Base-by-base conservation (phyloP, 2,113 vertebrate species). In the Xenus cinereus region DNA sequence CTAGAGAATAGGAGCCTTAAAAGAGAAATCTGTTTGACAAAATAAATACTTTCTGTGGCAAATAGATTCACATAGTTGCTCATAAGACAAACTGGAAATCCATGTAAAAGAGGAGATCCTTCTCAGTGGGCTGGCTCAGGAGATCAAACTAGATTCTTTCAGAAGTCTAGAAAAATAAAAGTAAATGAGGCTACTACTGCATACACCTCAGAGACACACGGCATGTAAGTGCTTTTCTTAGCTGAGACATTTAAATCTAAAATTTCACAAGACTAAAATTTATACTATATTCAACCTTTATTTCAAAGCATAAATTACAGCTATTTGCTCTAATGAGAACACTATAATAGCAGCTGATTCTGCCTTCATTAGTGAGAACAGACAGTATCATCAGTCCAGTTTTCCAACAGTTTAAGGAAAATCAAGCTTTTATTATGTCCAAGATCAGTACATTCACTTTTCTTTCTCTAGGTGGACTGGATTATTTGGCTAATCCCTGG, bases 61-160 rank as follows among this genome's bases (percentile, higher is more conserved):
- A 48, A 85, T 8, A 56, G 16, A 32, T 56, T 4, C 22, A 33
- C 12, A 5, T 28, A 13, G 12, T 79, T 85, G 24, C 2, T 82
- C 22, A 28, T n/a, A 51, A 71, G 12, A 7, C 0, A 0, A 73
- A 79, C 8, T 48, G 22, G 14, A 66, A 11, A 50, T 68, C 33
- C 14, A 13, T 0, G 0, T 46, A 14, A 56, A 26, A 73, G 10
- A 4, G 21, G 8, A 93, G 89, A 48, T 41, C 2, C 10, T 81
- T 68, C 57, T 77, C 14, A 69, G 7, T 17, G 6, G 12, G 3
- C 15, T 83, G 23, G 5, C 6, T 59, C 8, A 45, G 45, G 30
- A 77, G 8, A 73, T 12, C 33, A 62, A 51, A 88, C 8, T 13
- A 43, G 7, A 28, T 41, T 66, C 1, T 68, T 35, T 39, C 35